Percentiles rank a stretch among this genome's conserved stretches.
These are phyloP conservation scores for Aleiodes alternator DNA, from an alignment of 2,888 invertebrate species.

Conservation along the genomic window DNA sequence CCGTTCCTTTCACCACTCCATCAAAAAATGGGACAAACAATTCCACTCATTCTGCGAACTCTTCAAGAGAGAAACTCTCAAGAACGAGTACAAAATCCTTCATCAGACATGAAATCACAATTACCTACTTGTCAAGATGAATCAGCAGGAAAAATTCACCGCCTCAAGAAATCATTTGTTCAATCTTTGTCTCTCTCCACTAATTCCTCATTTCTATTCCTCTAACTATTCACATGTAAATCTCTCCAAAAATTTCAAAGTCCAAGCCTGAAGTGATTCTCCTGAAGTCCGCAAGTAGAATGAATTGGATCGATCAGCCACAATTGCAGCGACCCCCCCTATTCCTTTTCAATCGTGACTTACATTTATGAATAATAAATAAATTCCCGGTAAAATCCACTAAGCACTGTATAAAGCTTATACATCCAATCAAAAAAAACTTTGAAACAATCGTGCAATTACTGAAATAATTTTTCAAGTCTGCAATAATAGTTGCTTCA, in stretches of 20 bases:
- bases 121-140: too few relatives aligned
- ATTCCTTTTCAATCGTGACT: not conserved
- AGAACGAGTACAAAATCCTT: too few relatives aligned
- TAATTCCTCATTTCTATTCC: too few relatives aligned
- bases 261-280: not conserved
- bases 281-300: not conserved
- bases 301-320: conserved; percentile 26
- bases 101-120: too few relatives aligned
- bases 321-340: conserved; percentile 20
- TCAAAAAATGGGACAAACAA: too few relatives aligned
- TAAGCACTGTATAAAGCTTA: not conserved
- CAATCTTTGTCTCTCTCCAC: too few relatives aligned
- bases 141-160: too few relatives aligned
- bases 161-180: too few relatives aligned
- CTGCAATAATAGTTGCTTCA: conserved; percentile 9
- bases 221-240: too few relatives aligned
- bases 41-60: too few relatives aligned
- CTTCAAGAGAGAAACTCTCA: too few relatives aligned
- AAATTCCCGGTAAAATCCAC: not conserved
- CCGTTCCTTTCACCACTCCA: too few relatives aligned
- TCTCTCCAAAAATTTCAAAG: not conserved
- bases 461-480: not conserved
- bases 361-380: conserved; percentile 9
- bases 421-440: not conserved
- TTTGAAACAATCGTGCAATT: conserved; percentile 9